These are phyloP conservation scores for Plectrocnemia conspersa DNA, from an alignment of 1,140 invertebrate genomes.

Conservation along the genomic window DNA sequence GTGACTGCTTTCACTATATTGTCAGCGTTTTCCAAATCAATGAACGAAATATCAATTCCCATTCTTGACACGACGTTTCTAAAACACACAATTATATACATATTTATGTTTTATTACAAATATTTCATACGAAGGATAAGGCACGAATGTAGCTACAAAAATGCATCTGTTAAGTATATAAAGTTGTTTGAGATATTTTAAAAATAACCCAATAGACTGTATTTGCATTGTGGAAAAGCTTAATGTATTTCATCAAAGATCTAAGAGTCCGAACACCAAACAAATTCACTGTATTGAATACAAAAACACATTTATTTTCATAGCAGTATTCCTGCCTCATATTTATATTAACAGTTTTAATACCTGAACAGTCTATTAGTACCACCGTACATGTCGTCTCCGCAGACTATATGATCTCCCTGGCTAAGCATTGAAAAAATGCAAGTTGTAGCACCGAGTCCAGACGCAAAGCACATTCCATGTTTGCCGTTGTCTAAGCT, in stretches of 20 bases:
- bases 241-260: no score
- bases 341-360: not conserved
- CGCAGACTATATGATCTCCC: conserved; percentile 88
- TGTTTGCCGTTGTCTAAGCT: conserved; percentile 86
- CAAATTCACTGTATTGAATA: no score
- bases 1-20: conserved; percentile 28
- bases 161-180: no score
- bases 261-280: no score
- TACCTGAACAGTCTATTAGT: conserved; percentile 65
- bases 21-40: conserved; percentile 60
- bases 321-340: not conserved
- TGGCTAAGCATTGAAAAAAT: conserved; percentile 68
- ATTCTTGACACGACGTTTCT: conserved; percentile 54
- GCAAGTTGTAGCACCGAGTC: conserved; percentile 78
- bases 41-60: conserved; percentile 64
- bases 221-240: no score
- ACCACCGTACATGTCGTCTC: conserved; percentile 95
- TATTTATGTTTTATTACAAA: no score
- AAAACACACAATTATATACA: conserved; percentile 38
- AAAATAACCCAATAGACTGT: no score
- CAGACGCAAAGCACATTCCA: conserved; percentile 83
- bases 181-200: no score
- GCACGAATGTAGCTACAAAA: no score
- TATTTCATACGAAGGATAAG: no score
- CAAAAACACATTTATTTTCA: no score